A percentile compares a stretch with the other conserved stretches of the same genome.
Evolutionary conservation across 2,888 invertebrate species (phyloP).

Genomic region (Amblyjoppa proteus): DNA sequence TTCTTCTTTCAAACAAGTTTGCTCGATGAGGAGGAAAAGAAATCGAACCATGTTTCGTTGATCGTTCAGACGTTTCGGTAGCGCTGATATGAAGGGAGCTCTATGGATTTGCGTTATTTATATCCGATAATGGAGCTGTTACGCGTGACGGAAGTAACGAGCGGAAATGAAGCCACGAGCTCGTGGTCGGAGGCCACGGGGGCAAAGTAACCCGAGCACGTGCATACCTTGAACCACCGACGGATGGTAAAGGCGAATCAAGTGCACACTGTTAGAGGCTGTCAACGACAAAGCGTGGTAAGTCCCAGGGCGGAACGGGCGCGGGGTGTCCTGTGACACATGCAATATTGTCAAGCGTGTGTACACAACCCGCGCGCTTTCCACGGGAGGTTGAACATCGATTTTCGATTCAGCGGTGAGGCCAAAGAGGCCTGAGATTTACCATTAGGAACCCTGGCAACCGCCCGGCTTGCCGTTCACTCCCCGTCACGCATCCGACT

Average conservation of each 20-base stretch:
- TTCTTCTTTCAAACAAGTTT: background rate
- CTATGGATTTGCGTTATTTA: conserved; percentile 13
- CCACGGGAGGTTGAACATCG: conserved; percentile 55
- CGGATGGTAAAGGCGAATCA: conserved; percentile 61
- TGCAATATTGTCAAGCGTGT: conserved; percentile 64
- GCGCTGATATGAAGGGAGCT: background rate
- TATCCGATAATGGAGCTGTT: conserved; percentile 27
- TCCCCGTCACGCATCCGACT: conserved; percentile 13
- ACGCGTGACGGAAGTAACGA: conserved; percentile 23
- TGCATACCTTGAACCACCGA: conserved; percentile 32
- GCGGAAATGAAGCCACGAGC: conserved; percentile 47
- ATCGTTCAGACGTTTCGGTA: background rate
- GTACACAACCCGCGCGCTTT: conserved; percentile 17
- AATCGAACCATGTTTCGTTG: background rate
- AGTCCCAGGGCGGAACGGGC: conserved; percentile 37
- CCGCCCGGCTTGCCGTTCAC: background rate
- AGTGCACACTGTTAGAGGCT: conserved; percentile 45
- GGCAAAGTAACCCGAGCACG: conserved; percentile 42
- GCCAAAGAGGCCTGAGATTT: conserved; percentile 60
- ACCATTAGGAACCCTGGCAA: conserved; percentile 53
- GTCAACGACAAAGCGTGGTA: conserved; percentile 59
- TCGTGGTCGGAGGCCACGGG: conserved; percentile 33
- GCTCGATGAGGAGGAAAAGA: background rate
- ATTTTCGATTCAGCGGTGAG: conserved; percentile 67
- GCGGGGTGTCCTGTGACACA: conserved; percentile 49